These are phyloP conservation scores for Wiebesia pumilae DNA, from an alignment of 1,140 invertebrate genomes.

Conservation along the genomic window DNA sequence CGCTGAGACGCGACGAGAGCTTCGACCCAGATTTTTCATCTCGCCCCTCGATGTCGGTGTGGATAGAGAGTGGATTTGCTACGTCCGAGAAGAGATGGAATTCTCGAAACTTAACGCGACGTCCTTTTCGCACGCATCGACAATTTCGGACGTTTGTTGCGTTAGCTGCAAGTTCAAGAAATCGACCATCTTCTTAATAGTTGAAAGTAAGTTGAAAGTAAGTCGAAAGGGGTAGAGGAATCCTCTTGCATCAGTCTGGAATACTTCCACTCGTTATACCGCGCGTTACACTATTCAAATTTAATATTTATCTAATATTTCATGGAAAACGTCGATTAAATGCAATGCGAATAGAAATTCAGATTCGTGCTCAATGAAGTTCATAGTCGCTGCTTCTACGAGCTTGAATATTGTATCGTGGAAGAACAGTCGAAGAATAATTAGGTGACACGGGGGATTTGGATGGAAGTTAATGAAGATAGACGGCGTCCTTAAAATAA, in stretches of 20 bases:
- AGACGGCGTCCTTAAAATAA: background rate
- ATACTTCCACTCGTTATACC: too few species aligned
- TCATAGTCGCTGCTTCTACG: background rate
- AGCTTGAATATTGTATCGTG: background rate
- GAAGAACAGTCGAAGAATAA: background rate
- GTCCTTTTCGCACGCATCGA: constrained; percentile 3
- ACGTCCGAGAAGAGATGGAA: background rate
- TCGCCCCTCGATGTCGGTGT: background rate
- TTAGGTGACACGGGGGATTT: background rate
- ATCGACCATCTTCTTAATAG: background rate
- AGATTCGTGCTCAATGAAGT: too few species aligned
- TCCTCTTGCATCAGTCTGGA: background rate
- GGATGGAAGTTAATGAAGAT: background rate
- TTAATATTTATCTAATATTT: background rate
- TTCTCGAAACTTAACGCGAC: background rate
- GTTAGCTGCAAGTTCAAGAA: background rate
- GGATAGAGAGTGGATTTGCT: background rate
- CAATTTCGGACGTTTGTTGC: background rate
- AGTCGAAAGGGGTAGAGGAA: background rate
- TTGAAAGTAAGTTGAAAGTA: too few species aligned
- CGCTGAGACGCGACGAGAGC: constrained; percentile 3
- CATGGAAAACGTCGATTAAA: too few species aligned
- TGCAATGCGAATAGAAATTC: too few species aligned
- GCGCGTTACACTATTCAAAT: background rate
- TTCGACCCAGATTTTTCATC: constrained; percentile 25